phyloP scores from a whole-genome alignment of 2,888 invertebrate species.

The Stenurella melanura region DNA sequence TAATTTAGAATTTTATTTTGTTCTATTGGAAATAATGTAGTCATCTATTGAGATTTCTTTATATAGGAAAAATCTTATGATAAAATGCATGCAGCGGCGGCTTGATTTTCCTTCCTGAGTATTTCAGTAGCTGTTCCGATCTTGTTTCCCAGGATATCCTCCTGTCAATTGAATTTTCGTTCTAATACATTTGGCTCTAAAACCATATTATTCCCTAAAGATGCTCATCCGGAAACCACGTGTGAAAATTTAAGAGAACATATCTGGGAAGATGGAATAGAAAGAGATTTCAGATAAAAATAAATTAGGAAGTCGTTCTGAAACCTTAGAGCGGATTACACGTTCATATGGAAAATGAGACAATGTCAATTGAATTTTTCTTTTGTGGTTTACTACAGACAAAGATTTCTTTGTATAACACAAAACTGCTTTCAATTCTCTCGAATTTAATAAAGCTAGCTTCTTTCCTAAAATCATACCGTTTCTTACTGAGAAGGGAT shows the following conservation, averaged over 20 bases:
- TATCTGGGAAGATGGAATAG: conserved; percentile 48
- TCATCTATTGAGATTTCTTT: conserved; percentile 1
- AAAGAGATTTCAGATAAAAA: conserved; percentile 55
- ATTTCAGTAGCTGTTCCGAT: conserved; percentile 27
- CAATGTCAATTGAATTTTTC: conserved; percentile 54
- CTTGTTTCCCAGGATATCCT: conserved; percentile 55
- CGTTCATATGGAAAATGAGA: conserved; percentile 57
- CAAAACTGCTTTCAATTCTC: conserved; percentile 35
- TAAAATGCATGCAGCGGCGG: background rate
- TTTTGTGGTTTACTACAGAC: conserved; percentile 29
- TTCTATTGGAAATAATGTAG: background rate
- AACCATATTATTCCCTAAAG: conserved; percentile 57
- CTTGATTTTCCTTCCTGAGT: background rate
- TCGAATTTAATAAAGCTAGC: conserved; percentile 39
- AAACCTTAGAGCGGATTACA: conserved; percentile 55
- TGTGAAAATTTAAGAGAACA: conserved; percentile 59
- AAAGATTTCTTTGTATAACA: conserved; percentile 41
- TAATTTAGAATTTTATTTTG: background rate
- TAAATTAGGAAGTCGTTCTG: conserved; percentile 56
- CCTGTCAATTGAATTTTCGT: conserved; percentile 64
- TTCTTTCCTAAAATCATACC: conserved; percentile 23
- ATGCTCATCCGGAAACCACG: conserved; percentile 53
- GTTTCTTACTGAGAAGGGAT: conserved; percentile 24
- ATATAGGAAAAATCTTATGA: background rate
- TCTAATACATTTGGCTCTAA: conserved; percentile 62